Percentiles rank a stretch among this genome's conserved stretches.
Evolutionary conservation across 2,888 invertebrate species (phyloP).

Genomic region (Sinodicranocentrus sp.): DNA sequence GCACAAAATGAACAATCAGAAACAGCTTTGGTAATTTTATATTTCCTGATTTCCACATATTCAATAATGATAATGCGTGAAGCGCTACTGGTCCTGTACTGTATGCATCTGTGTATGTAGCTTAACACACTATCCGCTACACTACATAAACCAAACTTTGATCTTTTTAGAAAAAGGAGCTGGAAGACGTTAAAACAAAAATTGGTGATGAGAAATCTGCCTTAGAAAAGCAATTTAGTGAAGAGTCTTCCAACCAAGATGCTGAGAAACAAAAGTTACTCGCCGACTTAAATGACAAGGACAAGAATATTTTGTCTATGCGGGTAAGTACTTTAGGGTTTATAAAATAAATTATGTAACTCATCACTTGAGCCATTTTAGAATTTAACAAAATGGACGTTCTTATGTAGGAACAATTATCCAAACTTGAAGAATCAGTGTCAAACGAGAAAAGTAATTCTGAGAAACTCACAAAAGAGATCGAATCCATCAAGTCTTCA

Average conservation of each 20-base stretch:
- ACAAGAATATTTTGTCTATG: slow-evolving; percentile 56
- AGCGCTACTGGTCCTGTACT: too few relatives aligned
- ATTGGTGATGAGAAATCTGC: slow-evolving; percentile 44
- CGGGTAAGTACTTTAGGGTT: neutral
- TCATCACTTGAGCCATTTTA: neutral
- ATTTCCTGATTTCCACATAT: neutral
- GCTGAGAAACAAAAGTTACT: slow-evolving; percentile 46
- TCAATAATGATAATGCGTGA: neutral
- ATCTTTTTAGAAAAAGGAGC: slow-evolving; percentile 51
- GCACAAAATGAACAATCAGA: slow-evolving; percentile 39
- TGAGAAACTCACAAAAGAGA: slow-evolving; percentile 1
- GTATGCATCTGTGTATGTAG: too few relatives aligned
- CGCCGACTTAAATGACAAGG: slow-evolving; percentile 33
- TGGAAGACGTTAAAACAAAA: slow-evolving; percentile 53
- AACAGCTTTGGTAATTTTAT: slow-evolving; percentile 36
- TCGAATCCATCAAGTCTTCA: slow-evolving; percentile 25
- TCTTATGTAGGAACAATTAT: neutral
- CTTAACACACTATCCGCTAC: too few relatives aligned
- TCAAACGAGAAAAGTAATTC: neutral
- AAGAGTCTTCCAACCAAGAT: slow-evolving; percentile 47
- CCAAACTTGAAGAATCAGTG: neutral
- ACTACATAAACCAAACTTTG: neutral
- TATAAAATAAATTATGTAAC: neutral
- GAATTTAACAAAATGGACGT: neutral
- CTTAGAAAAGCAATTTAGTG: slow-evolving; percentile 42